A percentile compares a stretch with the other conserved stretches of the same genome.
These are phyloP conservation scores for Brachycybe producta DNA, from an alignment of 2,888 invertebrate species.

Conservation along the genomic window DNA sequence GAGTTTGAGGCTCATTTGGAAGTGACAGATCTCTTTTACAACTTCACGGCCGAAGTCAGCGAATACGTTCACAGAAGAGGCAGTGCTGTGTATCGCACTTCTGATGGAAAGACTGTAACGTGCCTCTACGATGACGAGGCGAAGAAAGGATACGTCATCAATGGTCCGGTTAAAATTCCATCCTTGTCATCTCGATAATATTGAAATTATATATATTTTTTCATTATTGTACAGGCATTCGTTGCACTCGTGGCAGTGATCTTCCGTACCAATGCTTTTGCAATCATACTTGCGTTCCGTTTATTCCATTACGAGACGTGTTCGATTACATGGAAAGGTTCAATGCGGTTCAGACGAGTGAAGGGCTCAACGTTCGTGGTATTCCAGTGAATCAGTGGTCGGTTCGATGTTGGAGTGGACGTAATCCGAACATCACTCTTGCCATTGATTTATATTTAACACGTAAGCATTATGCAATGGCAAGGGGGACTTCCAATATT, in stretches of 20 bases:
- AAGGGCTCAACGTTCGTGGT: constrained; percentile 7
- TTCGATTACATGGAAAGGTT: constrained; percentile 16
- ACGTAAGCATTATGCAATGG: constrained; percentile 11
- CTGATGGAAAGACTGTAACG: constrained; percentile 1
- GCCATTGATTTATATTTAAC: constrained; percentile 14
- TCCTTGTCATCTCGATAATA: background rate
- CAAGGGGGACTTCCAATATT: background rate
- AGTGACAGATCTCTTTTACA: constrained; percentile 14
- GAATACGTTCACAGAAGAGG: constrained; percentile 10
- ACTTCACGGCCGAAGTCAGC: constrained; percentile 11
- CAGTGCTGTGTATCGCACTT: constrained; percentile 8
- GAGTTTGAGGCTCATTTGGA: constrained; percentile 17
- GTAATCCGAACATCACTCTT: constrained; percentile 15
- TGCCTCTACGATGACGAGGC: constrained; percentile 5
- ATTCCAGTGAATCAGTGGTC: constrained; percentile 14
- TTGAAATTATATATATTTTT: background rate
- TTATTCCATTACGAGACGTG: constrained; percentile 19
- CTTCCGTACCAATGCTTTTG: constrained; percentile 22
- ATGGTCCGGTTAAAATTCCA: constrained; percentile 6
- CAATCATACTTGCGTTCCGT: constrained; percentile 20
- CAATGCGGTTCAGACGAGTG: constrained; percentile 9
- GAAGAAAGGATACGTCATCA: constrained; percentile 11
- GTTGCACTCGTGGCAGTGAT: constrained; percentile 16
- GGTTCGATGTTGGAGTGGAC: constrained; percentile 13
- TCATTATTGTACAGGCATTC: constrained; percentile 21